Evolutionary conservation across 2,888 invertebrate species (phyloP).

Genomic region (Drosophila ezoana): DNA sequence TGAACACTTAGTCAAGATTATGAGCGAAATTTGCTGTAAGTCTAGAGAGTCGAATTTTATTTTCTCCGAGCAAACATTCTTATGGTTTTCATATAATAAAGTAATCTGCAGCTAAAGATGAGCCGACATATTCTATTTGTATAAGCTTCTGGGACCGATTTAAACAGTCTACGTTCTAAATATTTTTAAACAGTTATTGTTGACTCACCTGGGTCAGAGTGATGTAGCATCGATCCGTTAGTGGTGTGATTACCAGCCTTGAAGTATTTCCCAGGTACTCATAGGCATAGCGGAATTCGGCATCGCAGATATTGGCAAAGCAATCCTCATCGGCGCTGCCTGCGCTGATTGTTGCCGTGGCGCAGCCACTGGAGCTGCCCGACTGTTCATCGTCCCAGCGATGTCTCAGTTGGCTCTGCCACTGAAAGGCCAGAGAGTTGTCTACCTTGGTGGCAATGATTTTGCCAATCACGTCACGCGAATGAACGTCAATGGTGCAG

Average conservation of each 20-base stretch:
- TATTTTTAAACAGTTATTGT: neutral
- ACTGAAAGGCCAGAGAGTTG: slow-evolving; percentile 92
- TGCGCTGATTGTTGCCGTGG: slow-evolving; percentile 29
- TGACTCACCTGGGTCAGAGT: slow-evolving; percentile 92
- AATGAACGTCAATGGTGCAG: slow-evolving; percentile 98
- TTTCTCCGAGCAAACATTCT: too few relatives aligned
- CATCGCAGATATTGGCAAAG: slow-evolving; percentile 97
- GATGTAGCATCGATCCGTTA: slow-evolving; percentile 98
- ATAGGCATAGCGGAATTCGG: slow-evolving; percentile 95
- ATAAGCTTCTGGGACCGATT: too few relatives aligned
- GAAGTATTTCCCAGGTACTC: slow-evolving; percentile 98
- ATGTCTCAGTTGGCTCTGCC: slow-evolving; percentile 94
- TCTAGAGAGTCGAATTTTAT: too few relatives aligned
- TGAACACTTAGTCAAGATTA: too few relatives aligned
- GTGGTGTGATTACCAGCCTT: slow-evolving; percentile 96
- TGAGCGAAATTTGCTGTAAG: too few relatives aligned
- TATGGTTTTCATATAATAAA: too few relatives aligned
- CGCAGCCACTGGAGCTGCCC: slow-evolving; percentile 59
- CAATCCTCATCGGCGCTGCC: slow-evolving; percentile 88
- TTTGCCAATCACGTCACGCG: slow-evolving; percentile 96
- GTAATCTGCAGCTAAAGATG: too few relatives aligned
- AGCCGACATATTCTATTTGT: too few relatives aligned
- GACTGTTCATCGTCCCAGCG: slow-evolving; percentile 90
- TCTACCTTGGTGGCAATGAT: slow-evolving; percentile 93
- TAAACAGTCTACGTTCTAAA: too few relatives aligned